Evolutionary conservation across 2,797 vertebrate species (phyloP).

Genomic region (Erpetoichthys calabaricus): DNA sequence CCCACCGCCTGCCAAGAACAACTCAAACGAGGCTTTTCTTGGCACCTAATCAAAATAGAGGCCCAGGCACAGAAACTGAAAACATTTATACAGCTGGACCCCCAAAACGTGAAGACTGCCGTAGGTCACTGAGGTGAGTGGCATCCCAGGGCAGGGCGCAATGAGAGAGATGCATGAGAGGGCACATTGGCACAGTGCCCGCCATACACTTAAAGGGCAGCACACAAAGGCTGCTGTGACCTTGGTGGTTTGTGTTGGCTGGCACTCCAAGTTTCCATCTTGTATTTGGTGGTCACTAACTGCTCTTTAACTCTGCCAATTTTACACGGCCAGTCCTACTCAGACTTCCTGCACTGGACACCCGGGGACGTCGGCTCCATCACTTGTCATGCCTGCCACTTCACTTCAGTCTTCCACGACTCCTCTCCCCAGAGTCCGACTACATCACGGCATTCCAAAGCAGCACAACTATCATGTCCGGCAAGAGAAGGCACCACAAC

Average conservation of each 20-base stretch:
- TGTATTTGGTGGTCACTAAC: too few relatives aligned
- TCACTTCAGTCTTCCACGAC: too few relatives aligned
- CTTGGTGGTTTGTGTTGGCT: neutral
- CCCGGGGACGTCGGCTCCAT: too few relatives aligned
- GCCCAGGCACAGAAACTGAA: conserved; percentile 86
- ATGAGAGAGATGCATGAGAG: neutral
- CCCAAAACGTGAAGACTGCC: conserved; percentile 53
- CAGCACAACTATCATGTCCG: too few relatives aligned
- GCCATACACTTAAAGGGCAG: neutral
- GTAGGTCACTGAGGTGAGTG: conserved; percentile 32
- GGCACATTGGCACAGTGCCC: conserved; percentile 31
- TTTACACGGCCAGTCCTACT: too few relatives aligned
- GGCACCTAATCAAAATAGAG: conserved; percentile 77
- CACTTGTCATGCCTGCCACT: too few relatives aligned
- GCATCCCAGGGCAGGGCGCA: conserved; percentile 13
- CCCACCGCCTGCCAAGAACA: conserved; percentile 83
- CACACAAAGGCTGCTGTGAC: neutral
- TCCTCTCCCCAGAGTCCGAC: too few relatives aligned
- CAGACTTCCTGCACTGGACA: too few relatives aligned
- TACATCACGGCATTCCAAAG: too few relatives aligned
- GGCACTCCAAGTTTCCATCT: too few relatives aligned
- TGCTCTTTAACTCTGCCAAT: too few relatives aligned
- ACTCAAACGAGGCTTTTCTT: conserved; percentile 79
- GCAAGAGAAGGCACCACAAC: too few relatives aligned
- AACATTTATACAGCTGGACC: conserved; percentile 99